Evolutionary conservation across 2,888 invertebrate species (phyloP), one percentile per base, ranked within the genome.

Genomic region (Eilema sororculum): DNA sequence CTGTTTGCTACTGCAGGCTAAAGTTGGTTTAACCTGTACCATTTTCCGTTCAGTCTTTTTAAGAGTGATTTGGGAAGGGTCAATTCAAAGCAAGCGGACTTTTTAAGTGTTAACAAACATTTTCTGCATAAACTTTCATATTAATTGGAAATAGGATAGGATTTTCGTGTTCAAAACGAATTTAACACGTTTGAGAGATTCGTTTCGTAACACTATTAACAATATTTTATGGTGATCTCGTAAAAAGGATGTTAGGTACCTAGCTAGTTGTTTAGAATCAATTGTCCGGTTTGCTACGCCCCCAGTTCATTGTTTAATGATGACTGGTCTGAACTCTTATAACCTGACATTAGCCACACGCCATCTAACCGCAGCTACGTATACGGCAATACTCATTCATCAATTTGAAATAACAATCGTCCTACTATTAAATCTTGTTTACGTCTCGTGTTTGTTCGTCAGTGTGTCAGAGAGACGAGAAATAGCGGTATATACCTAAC

Each of bases 281-380:
- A 81, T 81, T 80, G 81, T 28, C 71, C 70, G 76, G 78, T 73
- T 71, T 72, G 73, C 30, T 76, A 76, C 84, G 84, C 80, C 83
- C 83, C 76, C 80, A 77, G 76, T 74, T 84, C 78, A 80, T 81
- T 76, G 78, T 82, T 78, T 76, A 79, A 79, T 82, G 77, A 80
- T 76, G 71, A 75, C 75, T 72, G 70, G 69, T 72, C 64, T 78
- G 73, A 82, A 78, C 74, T 78, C 72, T 77, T 76, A 78, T 82
- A 77, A 74, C 73, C 73, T 77, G 71, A 68, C 73, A 80, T 84
- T 80, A 84, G 67, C 76, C 66, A 72, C 84, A 84, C 83, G 84
- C 80, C 62, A 83, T 72, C 67, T 67, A 60, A 57, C 30, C 57
- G 58, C 57, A 57, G 46, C 57, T 46, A 65, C 46, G 13, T 60